Base-by-base conservation (phyloP, 1,140 invertebrate species). In the Drosophila bocki region DNA sequence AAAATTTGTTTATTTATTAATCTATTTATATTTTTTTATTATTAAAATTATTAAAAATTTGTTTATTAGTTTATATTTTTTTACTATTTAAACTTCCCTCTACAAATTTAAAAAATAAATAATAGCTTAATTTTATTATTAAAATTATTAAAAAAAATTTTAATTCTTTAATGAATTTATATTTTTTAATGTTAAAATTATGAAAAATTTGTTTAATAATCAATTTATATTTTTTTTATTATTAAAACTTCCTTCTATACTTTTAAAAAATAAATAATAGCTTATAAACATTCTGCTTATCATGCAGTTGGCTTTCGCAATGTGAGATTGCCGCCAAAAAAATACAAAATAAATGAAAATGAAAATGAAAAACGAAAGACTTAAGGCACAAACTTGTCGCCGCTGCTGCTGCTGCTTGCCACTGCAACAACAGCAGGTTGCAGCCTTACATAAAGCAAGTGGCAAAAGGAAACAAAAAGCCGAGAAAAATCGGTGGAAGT, bases 371-470 rank as follows among this genome's bases (percentile, higher is more conserved):
- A 86, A 75, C 69, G 64, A 78, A 86, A 77, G 75, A 86, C 78
- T 78, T 64, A 80, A 80, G 78, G 51, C 82, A 78, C 69, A 81
- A 85, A 81, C 82, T 85, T 82, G 82, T 82, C 78, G 79, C 69
- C 32, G 64, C 26, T 29, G 26, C 26, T 26, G 26, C 26, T 29
- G 26, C 26, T 29, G 26, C 26, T 29, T 29, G 26, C 26, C 26
- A 29, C 26, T 29, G 26, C 47, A 35, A 35, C 61, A 48, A 37
- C 48, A 35, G 56, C 75, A 60, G 68, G 64, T 75, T 63, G 53
- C 79, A 74, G 61, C 82, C 82, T 86, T 86, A 85, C 82, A 85
- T 85, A 86, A 85, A 86, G 64, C 69, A 72, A 72, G 69, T 72
- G 69, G 64, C 65, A 70, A 22, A 60, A 50, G 48, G 37, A 69